phyloP scores from a whole-genome alignment of 2,797 vertebrate genomes.

The Bradypus variegatus region DNA sequence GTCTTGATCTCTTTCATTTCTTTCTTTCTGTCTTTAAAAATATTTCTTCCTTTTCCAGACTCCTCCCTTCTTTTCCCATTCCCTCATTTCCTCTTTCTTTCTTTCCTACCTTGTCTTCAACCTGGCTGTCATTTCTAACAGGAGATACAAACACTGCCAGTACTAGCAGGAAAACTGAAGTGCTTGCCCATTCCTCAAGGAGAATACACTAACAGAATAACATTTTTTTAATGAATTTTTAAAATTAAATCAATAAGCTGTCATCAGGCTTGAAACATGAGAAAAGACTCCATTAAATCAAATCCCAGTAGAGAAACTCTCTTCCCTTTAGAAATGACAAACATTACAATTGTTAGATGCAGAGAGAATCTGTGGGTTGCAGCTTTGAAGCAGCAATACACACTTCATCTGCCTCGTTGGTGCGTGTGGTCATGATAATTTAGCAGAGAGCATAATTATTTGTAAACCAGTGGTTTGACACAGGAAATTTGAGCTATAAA shows the following conservation, averaged over 20 bases:
- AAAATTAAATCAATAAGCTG: background rate
- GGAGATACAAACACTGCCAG: background rate
- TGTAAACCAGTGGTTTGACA: conserved; percentile 49
- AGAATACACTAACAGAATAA: background rate
- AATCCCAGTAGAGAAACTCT: background rate
- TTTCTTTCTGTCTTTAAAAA: background rate
- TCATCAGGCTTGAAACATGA: conserved; percentile 2
- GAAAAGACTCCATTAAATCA: background rate
- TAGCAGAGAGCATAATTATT: conserved; percentile 50
- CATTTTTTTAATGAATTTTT: background rate
- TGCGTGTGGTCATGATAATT: background rate
- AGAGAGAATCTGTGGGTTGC: background rate
- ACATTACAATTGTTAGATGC: background rate
- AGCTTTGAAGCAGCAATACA: background rate
- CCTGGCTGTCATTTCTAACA: background rate
- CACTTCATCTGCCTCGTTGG: background rate
- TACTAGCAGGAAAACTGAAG: background rate
- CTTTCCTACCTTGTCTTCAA: background rate
- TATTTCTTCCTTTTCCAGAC: background rate
- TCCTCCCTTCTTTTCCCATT: background rate
- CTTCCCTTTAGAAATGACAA: background rate
- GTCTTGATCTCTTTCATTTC: no score
- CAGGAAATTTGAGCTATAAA: conserved; percentile 61
- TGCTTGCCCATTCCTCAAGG: background rate
- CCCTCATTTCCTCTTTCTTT: background rate